Percentiles rank a stretch among this genome's conserved stretches.
These are phyloP conservation scores for Anthopleura sola DNA, from an alignment of 64 coral and sea anemone genomes.

Conservation along the genomic window DNA sequence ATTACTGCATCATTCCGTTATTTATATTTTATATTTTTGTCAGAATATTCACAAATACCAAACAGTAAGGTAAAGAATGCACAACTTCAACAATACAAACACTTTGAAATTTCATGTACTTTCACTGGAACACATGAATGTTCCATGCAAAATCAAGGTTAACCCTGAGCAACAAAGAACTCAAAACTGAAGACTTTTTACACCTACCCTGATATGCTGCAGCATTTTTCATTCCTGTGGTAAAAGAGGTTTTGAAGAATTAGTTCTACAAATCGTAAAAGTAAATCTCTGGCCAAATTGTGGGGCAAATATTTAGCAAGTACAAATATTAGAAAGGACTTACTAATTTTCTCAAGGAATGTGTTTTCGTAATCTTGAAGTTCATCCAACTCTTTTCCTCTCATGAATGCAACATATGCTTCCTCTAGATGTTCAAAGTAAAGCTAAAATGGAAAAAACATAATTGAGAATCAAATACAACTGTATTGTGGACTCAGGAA, in stretches of 20 bases:
- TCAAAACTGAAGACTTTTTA: too few relatives aligned
- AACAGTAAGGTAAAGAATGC: too few relatives aligned
- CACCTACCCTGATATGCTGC: constrained; percentile 48
- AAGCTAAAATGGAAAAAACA: constrained; percentile 46
- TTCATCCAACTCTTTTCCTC: constrained; percentile 73
- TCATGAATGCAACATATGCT: constrained; percentile 80
- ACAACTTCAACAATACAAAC: too few relatives aligned
- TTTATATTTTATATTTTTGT: too few relatives aligned
- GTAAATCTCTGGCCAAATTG: background rate
- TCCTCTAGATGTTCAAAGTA: constrained; percentile 94
- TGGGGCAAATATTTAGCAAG: too few relatives aligned
- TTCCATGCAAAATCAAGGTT: too few relatives aligned
- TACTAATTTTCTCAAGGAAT: constrained; percentile 78
- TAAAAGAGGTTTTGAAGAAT: constrained; percentile 10
- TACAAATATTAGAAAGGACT: constrained; percentile 17
- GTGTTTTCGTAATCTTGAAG: constrained; percentile 72
- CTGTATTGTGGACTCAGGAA: background rate
- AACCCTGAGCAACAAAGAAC: too few relatives aligned
- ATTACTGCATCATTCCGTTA: too few relatives aligned
- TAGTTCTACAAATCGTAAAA: background rate
- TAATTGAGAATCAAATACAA: background rate
- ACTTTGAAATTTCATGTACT: too few relatives aligned
- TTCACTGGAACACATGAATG: too few relatives aligned
- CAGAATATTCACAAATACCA: too few relatives aligned
- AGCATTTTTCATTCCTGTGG: constrained; percentile 54